These are phyloP conservation scores for Scolanthus callimorphus DNA, from an alignment of 92 coral and sea anemone genomes.

Conservation along the genomic window DNA sequence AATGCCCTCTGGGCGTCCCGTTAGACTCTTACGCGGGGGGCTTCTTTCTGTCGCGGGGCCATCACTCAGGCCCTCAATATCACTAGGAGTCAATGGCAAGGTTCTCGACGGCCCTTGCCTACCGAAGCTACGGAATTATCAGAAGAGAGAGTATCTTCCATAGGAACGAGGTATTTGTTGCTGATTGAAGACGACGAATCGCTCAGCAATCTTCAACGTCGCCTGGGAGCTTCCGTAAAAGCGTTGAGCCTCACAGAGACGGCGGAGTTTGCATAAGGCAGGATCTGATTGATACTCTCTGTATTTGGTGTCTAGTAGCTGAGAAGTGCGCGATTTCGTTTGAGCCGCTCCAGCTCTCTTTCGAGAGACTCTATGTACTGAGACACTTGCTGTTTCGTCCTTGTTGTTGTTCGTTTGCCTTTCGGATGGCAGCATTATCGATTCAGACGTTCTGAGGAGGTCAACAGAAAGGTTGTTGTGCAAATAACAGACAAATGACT, in stretches of 20 bases:
- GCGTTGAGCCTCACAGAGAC: no score
- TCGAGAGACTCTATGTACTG: slow-evolving; percentile 53
- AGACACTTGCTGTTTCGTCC: slow-evolving; percentile 55
- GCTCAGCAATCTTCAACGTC: no score
- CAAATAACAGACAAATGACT: no score
- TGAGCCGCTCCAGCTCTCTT: no score
- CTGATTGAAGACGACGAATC: no score
- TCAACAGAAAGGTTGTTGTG: no score
- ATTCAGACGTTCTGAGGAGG: no score
- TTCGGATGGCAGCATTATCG: slow-evolving; percentile 51
- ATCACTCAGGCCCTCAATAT: slow-evolving; percentile 14
- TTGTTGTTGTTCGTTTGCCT: slow-evolving; percentile 59
- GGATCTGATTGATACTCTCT: no score
- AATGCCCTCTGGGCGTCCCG: neutral
- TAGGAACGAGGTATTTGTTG: neutral
- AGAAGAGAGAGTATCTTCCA: neutral
- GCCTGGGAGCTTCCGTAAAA: no score
- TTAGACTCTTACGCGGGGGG: neutral
- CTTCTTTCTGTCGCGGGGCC: neutral
- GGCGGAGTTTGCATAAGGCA: no score
- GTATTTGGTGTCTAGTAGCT: no score
- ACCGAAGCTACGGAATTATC: slow-evolving; percentile 8
- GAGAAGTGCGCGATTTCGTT: no score
- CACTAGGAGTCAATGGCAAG: slow-evolving; percentile 37
- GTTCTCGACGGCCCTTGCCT: slow-evolving; percentile 21